Percentiles rank a stretch among this genome's conserved stretches.
Evolutionary conservation across 2,888 invertebrate genomes (phyloP).

Genomic region (Mythimna pallens): DNA sequence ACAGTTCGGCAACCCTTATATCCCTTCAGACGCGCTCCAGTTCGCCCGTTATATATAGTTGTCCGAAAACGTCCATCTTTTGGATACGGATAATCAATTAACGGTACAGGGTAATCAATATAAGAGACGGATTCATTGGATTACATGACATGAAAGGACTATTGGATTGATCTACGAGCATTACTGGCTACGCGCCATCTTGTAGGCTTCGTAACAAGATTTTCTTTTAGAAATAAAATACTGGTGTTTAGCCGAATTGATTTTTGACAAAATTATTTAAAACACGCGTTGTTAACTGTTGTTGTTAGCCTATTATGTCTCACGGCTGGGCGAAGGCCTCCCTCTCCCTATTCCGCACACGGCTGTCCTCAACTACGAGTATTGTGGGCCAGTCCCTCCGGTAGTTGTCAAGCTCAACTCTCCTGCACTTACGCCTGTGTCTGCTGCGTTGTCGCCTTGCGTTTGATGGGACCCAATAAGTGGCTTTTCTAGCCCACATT

Average conservation of each 20-base stretch:
- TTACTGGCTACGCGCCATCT: slow-evolving; percentile 19
- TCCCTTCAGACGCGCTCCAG: slow-evolving; percentile 65
- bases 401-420: no score
- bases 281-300: no score
- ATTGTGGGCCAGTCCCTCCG: no score
- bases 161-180: slow-evolving; percentile 47
- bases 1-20: slow-evolving; percentile 54
- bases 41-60: slow-evolving; percentile 63
- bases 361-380: no score
- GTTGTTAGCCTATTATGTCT: no score
- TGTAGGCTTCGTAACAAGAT: slow-evolving; percentile 15
- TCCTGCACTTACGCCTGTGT: no score
- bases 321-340: no score
- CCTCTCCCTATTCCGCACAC: no score
- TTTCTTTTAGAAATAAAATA: slow-evolving; percentile 23
- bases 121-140: slow-evolving; percentile 49
- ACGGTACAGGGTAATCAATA: slow-evolving; percentile 61
- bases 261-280: no score
- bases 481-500: no score
- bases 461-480: no score
- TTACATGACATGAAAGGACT: slow-evolving; percentile 52
- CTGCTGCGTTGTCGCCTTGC: no score
- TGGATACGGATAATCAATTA: slow-evolving; percentile 71
- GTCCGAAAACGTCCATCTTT: slow-evolving; percentile 61
- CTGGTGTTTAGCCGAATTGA: neutral